Evolutionary conservation across 2,888 invertebrate genomes (phyloP).

Genomic region (Drosophila longiperda): DNA sequence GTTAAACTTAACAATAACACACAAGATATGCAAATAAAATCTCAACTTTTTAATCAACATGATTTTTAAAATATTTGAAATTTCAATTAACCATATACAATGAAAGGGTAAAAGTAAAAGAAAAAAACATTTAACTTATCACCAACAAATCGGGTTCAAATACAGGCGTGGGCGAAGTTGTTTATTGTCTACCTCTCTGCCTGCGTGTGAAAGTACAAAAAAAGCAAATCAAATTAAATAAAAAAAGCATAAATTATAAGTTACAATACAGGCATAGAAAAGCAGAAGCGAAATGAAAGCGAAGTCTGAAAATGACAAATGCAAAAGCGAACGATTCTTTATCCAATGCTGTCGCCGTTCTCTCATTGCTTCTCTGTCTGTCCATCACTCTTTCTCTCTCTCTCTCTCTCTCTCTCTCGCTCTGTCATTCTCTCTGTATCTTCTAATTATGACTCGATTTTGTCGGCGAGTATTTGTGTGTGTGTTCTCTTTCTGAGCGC

Average conservation of each 20-base stretch:
- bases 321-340: slow-evolving; percentile 69
- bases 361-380: slow-evolving; percentile 4
- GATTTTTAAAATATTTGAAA: slow-evolving; percentile 26
- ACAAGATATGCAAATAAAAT: slow-evolving; percentile 69
- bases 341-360: slow-evolving; percentile 17
- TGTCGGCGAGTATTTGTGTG: slow-evolving; percentile 6
- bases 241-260: slow-evolving; percentile 60
- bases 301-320: slow-evolving; percentile 62
- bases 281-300: slow-evolving; percentile 72
- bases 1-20: slow-evolving; percentile 58
- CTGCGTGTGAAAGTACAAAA: slow-evolving; percentile 70
- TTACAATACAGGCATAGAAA: slow-evolving; percentile 48
- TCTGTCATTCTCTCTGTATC: slow-evolving; percentile 17
- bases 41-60: slow-evolving; percentile 67
- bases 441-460: slow-evolving; percentile 58
- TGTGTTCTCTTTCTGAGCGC: slow-evolving; percentile 33
- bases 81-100: slow-evolving; percentile 53
- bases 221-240: slow-evolving; percentile 31
- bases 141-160: slow-evolving; percentile 19
- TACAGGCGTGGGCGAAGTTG: slow-evolving; percentile 32
- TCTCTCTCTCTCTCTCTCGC: slow-evolving; percentile 1
- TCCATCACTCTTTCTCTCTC: neutral
- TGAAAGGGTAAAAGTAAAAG: slow-evolving; percentile 14
- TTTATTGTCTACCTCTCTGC: slow-evolving; percentile 39
- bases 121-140: slow-evolving; percentile 8